These are phyloP conservation scores for Drosophila parthenogenetica DNA, from an alignment of 2,888 invertebrate genomes.

Conservation along the genomic window DNA sequence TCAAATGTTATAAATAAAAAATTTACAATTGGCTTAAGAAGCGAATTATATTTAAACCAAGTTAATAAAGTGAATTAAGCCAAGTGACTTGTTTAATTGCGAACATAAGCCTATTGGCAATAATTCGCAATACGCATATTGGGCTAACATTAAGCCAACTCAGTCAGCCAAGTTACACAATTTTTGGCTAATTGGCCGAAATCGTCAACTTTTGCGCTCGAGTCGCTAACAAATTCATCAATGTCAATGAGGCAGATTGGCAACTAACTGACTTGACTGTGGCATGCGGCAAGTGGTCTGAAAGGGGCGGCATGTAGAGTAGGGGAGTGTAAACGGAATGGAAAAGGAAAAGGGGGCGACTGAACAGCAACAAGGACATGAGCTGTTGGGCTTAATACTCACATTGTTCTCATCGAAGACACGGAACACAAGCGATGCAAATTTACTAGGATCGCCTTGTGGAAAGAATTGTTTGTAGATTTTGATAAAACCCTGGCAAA, in stretches of 20 bases:
- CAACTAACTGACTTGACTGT: slow-evolving; percentile 11
- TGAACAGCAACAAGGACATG: slow-evolving; percentile 28
- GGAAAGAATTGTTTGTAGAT: slow-evolving; percentile 99
- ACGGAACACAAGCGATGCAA: slow-evolving; percentile 98
- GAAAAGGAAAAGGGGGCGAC: background rate
- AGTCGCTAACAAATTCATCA: slow-evolving; percentile 55
- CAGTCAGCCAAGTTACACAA: slow-evolving; percentile 11
- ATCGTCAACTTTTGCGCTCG: slow-evolving; percentile 59
- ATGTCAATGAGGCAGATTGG: slow-evolving; percentile 44
- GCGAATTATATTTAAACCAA: no score
- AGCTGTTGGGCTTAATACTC: slow-evolving; percentile 85
- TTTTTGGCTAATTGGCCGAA: slow-evolving; percentile 59
- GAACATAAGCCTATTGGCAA: no score
- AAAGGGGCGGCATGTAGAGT: background rate
- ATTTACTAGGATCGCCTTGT: slow-evolving; percentile 99
- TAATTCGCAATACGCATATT: background rate
- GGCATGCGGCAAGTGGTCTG: background rate
- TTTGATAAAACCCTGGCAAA: slow-evolving; percentile 97
- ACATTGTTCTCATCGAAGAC: slow-evolving; percentile 99
- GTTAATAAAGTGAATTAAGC: no score
- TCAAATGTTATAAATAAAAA: no score
- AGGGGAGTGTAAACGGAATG: background rate
- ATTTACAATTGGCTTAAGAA: no score
- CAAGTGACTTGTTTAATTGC: no score
- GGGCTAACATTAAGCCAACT: background rate